These are phyloP conservation scores for Nematopogon swammerdamellus DNA, from an alignment of 2,888 invertebrate genomes.

Conservation along the genomic window DNA sequence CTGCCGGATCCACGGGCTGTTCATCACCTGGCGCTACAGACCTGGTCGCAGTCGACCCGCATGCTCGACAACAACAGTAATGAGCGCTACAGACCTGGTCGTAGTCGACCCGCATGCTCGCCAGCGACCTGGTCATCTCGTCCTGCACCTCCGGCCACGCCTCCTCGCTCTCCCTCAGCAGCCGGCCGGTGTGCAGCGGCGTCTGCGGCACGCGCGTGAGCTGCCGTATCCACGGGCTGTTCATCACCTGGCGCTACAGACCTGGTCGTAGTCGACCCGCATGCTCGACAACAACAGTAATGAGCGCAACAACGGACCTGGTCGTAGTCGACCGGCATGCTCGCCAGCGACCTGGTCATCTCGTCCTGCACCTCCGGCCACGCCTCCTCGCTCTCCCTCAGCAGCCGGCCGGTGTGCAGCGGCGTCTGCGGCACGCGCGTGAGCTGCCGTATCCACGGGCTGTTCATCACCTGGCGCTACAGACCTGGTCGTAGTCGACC, in stretches of 20 bases:
- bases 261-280: no score
- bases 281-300: no score
- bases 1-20: no score
- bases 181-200: slow-evolving; percentile 89
- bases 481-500: no score
- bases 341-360: slow-evolving; percentile 96
- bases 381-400: slow-evolving; percentile 87
- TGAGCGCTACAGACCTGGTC: slow-evolving; percentile 85
- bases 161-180: slow-evolving; percentile 87
- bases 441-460: slow-evolving; percentile 44
- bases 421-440: slow-evolving; percentile 94
- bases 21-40: no score
- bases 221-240: no score
- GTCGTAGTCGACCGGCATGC: slow-evolving; percentile 98
- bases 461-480: slow-evolving; percentile 35
- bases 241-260: no score
- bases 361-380: slow-evolving; percentile 99
- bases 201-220: slow-evolving; percentile 92
- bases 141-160: slow-evolving; percentile 98
- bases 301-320: slow-evolving; percentile 64
- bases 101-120: slow-evolving; percentile 98
- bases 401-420: slow-evolving; percentile 82
- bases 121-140: slow-evolving; percentile 96
- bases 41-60: no score
- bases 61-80: no score